Conservation (phyloP, 2,797 vertebrate species). For the Synaphobranchus kaupii region DNA sequence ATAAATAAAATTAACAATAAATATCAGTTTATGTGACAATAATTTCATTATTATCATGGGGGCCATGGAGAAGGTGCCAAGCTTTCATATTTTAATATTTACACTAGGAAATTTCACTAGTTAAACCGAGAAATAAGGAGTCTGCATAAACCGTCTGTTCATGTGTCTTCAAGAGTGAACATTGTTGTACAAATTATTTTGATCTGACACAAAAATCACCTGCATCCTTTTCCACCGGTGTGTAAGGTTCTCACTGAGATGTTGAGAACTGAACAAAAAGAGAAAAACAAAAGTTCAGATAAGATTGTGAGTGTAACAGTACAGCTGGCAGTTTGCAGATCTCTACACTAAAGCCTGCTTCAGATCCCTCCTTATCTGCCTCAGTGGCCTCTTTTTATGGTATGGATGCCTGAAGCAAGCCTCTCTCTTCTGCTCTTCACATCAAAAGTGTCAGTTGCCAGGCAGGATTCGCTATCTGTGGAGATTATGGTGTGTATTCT, state of each 20-base stretch:
- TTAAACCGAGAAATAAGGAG: slow-evolving; percentile 37
- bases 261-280: background rate
- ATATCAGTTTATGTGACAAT: too few relatives aligned
- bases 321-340: slow-evolving; percentile 39
- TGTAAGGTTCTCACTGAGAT: background rate
- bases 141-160: slow-evolving; percentile 27
- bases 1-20: too few relatives aligned
- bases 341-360: slow-evolving; percentile 34
- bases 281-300: slow-evolving; percentile 35
- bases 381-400: background rate
- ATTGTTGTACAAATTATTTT: background rate
- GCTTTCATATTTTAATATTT: slow-evolving; percentile 33
- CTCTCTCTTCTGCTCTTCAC: background rate
- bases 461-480: background rate
- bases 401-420: slow-evolving; percentile 10
- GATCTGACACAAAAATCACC: background rate
- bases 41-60: slow-evolving; percentile 28
- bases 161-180: background rate
- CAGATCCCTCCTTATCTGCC: slow-evolving; percentile 46
- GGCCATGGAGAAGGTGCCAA: slow-evolving; percentile 34
- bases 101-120: slow-evolving; percentile 19
- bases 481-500: background rate
- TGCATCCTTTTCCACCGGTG: background rate
- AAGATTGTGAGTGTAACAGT: slow-evolving; percentile 35
- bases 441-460: background rate